Evolutionary conservation across 2,113 vertebrate genomes (phyloP).

Genomic region (Addax nasomaculatus): DNA sequence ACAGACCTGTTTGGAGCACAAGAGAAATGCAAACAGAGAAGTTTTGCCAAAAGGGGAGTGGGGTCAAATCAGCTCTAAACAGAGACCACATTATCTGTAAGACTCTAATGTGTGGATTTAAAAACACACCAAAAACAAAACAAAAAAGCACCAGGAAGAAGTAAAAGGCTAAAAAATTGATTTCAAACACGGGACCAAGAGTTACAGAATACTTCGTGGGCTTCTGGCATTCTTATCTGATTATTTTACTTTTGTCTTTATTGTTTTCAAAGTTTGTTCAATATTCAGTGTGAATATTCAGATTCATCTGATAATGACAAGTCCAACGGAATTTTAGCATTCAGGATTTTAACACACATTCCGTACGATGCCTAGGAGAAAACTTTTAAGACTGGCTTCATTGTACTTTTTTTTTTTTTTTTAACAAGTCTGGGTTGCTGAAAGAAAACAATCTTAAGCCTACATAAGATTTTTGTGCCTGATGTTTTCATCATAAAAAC

Average conservation of each 20-base stretch:
- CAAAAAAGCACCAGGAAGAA: neutral
- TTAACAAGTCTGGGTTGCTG: neutral
- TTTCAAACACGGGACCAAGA: neutral
- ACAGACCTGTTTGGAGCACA: constrained; percentile 33
- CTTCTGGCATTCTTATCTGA: neutral
- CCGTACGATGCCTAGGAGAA: neutral
- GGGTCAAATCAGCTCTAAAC: neutral
- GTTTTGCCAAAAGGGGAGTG: constrained; percentile 55
- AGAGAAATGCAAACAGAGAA: constrained; percentile 59
- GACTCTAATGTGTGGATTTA: neutral
- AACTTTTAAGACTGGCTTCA: neutral
- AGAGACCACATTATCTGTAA: neutral
- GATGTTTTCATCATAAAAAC: neutral
- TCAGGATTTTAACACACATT: neutral
- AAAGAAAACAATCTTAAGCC: neutral
- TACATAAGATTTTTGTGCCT: neutral
- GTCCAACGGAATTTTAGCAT: neutral
- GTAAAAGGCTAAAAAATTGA: neutral
- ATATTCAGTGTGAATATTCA: neutral
- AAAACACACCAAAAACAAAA: neutral
- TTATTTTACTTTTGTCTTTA: neutral
- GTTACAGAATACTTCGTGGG: neutral
- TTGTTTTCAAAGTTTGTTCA: neutral
- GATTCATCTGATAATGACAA: neutral
- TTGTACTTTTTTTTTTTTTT: neutral